Evolutionary conservation across 2,113 vertebrate genomes (phyloP).

Genomic region (Etia nguti): DNA sequence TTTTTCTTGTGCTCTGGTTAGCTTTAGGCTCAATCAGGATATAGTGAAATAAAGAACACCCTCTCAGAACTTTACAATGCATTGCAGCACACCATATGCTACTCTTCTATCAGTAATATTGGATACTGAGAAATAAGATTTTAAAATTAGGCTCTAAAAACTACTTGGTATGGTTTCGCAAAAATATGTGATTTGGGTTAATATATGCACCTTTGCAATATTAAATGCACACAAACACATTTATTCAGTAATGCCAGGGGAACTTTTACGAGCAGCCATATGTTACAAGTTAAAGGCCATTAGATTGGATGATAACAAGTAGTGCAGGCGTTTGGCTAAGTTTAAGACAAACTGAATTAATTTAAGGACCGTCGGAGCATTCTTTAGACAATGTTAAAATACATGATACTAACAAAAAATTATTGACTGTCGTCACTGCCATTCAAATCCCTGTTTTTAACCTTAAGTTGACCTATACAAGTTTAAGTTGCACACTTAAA

Average conservation of each 20-base stretch:
- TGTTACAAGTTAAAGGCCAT: neutral
- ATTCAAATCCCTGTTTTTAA: neutral
- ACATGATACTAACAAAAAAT: neutral
- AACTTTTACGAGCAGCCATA: neutral
- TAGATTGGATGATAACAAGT: neutral
- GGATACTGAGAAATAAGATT: neutral
- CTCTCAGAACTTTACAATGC: neutral
- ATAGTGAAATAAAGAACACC: neutral
- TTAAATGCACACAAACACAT: neutral
- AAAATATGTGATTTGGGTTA: neutral
- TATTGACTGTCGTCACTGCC: neutral
- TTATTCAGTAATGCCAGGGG: neutral
- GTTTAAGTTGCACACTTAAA: slow-evolving; percentile 7
- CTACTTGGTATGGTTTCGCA: neutral
- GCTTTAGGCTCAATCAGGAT: neutral
- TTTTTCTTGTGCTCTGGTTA: neutral
- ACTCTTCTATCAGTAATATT: neutral
- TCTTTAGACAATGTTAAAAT: neutral
- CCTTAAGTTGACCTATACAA: neutral
- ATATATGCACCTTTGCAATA: neutral
- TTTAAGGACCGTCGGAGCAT: neutral
- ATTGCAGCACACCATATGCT: neutral
- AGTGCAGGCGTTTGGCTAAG: neutral
- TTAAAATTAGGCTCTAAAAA: neutral
- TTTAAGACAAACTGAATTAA: neutral